Conservation (phyloP, 2,888 invertebrate genomes). For the Ceraclea dissimilis region DNA sequence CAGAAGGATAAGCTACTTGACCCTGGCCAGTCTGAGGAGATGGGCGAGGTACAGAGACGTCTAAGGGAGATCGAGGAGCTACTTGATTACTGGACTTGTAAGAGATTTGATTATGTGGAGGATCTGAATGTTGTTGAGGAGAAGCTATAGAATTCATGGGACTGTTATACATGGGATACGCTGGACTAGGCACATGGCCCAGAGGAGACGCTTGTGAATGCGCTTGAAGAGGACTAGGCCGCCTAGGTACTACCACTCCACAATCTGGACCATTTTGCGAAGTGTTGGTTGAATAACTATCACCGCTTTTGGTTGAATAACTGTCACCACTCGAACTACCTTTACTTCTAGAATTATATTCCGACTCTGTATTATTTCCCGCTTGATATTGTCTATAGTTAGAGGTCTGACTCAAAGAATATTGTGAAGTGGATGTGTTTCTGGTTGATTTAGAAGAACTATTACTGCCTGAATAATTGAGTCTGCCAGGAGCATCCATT, state of each 20-base stretch:
- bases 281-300: slow-evolving; percentile 55
- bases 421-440: slow-evolving; percentile 44
- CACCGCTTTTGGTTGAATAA: slow-evolving; percentile 55
- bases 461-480: slow-evolving; percentile 53
- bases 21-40: slow-evolving; percentile 47
- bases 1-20: slow-evolving; percentile 70
- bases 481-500: slow-evolving; percentile 59
- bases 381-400: slow-evolving; percentile 56
- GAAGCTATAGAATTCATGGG: slow-evolving; percentile 71
- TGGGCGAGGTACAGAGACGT: slow-evolving; percentile 59
- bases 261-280: slow-evolving; percentile 61
- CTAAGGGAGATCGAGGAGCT: slow-evolving; percentile 62
- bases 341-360: slow-evolving; percentile 55
- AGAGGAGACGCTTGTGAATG: slow-evolving; percentile 67
- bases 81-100: slow-evolving; percentile 43
- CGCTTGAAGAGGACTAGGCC: slow-evolving; percentile 61
- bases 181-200: slow-evolving; percentile 69
- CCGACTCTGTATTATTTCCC: slow-evolving; percentile 51
- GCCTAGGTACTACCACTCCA: slow-evolving; percentile 55
- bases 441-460: slow-evolving; percentile 46
- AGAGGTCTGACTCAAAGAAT: slow-evolving; percentile 41
- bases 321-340: slow-evolving; percentile 55
- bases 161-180: slow-evolving; percentile 79
- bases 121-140: slow-evolving; percentile 58
- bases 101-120: slow-evolving; percentile 31